These are phyloP conservation scores for Urocyon cinereoargenteus DNA, from an alignment of 2,797 vertebrate species.

Conservation along the genomic window DNA sequence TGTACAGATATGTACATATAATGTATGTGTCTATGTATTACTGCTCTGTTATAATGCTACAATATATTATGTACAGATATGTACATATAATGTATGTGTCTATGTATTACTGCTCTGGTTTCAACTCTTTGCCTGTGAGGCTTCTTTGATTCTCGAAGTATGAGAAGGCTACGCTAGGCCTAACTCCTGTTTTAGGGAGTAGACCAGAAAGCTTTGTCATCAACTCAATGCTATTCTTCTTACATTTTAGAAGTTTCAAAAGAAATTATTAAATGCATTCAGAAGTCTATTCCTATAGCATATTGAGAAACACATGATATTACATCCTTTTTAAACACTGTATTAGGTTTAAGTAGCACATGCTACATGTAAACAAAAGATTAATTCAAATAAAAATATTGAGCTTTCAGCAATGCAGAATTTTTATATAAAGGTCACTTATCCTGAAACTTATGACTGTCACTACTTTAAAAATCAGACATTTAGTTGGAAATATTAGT, in stretches of 20 bases:
- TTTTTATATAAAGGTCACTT: neutral
- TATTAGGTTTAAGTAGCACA: neutral
- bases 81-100: neutral
- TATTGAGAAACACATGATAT: neutral
- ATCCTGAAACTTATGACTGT: neutral
- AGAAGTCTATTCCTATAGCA: neutral
- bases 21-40: neutral
- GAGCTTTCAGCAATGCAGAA: neutral
- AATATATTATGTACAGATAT: neutral
- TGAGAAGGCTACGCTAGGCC: neutral
- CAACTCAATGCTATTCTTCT: neutral
- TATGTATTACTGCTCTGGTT: neutral
- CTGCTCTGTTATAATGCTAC: neutral
- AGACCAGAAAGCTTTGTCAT: neutral
- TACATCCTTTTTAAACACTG: neutral
- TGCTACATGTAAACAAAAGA: neutral
- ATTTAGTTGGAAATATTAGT: neutral
- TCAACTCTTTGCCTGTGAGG: neutral
- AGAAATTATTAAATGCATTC: neutral
- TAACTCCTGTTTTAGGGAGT: neutral
- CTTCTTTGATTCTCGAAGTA: neutral
- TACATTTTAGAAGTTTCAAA: neutral
- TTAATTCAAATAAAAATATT: neutral
- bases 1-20: neutral
- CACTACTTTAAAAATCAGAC: neutral